Base-by-base conservation (phyloP, 1,140 invertebrate genomes). In the Ceratoteleas bidentatus region DNA sequence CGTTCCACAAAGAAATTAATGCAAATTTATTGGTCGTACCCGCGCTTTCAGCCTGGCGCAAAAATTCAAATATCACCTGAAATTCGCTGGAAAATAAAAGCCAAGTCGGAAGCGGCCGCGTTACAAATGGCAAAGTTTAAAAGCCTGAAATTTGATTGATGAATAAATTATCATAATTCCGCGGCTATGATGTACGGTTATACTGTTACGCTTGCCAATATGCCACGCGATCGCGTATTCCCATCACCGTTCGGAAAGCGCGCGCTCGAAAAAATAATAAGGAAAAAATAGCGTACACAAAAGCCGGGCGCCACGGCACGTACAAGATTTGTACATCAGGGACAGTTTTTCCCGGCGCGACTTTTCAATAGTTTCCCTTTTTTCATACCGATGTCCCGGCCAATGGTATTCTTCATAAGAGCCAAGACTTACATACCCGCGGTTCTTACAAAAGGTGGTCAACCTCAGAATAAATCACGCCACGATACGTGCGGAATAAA, bases 101-200 rank as follows among this genome's bases (percentile, higher is more conserved):
- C 60, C 56, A 45, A 54, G 60, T 16, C 40, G 69, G 38, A 13
- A 50, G 60, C 61, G 57, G 52, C 60, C 8, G 15, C 60, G 33
- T 62, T 43, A 34, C 36, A 52, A 32, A 40, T 53, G n/a, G 70
- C 50, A 65, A 65, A 60, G 56, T 54, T 76, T 68, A 61, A 76
- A 61, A 76, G 73, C 64, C 33, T 62, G 61, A 61, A 80, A 73
- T 73, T 62, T 78, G 60, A 78, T 78, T 78, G 53, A 58, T 60
- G 66, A 80, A 80, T 80, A 80, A 54, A 80, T 80, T 80, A 73
- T 50, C 77, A 80, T 80, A 68, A 74, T 80, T 80, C 11, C n/a
- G 16, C n/a, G n/a, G 9, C 38, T 34, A 11, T 54, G 65, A 79
- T 72, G 49, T 66, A 64, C 56, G 69, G 36, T 69, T 74, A 80